A percentile compares a stretch with the other conserved stretches of the same genome.
Conservation (phyloP, 2,113 vertebrate species). For the Psophia crepitans region DNA sequence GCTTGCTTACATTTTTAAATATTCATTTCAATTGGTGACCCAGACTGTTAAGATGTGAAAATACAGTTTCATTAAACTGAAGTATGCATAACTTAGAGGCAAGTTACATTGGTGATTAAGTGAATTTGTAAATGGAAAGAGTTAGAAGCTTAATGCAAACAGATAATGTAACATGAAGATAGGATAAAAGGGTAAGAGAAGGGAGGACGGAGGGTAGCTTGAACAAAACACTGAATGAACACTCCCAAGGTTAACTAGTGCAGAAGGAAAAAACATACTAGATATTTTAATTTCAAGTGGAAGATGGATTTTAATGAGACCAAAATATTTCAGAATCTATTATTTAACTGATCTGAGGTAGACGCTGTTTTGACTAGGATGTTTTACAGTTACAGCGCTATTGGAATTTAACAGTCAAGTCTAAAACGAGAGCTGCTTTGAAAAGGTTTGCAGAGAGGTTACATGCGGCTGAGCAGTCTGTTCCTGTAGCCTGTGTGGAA, state of each 20-base stretch:
- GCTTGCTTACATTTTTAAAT: conserved; percentile 9
- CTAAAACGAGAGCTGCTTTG: not conserved
- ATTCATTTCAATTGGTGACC: not conserved
- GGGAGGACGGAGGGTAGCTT: not conserved
- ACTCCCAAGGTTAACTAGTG: not conserved
- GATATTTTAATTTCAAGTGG: not conserved
- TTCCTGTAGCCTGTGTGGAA: not conserved
- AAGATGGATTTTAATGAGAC: not conserved
- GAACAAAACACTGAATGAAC: not conserved
- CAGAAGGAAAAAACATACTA: not conserved
- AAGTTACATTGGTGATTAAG: not conserved
- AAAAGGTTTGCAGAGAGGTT: not conserved
- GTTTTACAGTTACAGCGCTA: not conserved
- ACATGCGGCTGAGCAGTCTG: not conserved
- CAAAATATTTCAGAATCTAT: not conserved
- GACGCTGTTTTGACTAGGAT: not conserved
- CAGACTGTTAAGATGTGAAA: not conserved
- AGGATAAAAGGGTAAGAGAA: not conserved
- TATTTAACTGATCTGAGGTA: not conserved
- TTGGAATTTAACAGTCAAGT: not conserved
- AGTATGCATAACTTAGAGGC: not conserved
- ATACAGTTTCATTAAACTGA: conserved; percentile 25
- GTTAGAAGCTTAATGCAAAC: not conserved
- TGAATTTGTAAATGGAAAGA: not conserved
- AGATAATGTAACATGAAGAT: not conserved